phyloP scores from a whole-genome alignment of 2,797 vertebrate species.

The Adelosebastes latens region DNA sequence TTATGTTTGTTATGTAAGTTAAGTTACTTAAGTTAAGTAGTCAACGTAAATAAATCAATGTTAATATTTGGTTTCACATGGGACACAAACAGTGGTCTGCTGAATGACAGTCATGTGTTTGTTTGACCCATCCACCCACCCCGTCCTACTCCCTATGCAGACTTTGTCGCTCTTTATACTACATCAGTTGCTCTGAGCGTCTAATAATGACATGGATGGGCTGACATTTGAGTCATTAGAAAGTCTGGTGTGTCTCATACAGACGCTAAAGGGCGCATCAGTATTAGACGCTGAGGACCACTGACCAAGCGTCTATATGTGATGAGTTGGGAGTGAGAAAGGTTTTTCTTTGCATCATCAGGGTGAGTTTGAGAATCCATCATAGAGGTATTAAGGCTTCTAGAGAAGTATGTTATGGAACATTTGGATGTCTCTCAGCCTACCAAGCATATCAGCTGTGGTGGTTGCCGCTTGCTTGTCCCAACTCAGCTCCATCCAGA shows the following conservation, averaged over 20 bases:
- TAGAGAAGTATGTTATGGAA: not conserved
- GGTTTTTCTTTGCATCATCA: not conserved
- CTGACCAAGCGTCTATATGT: not conserved
- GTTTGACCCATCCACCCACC: not conserved
- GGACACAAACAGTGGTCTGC: not conserved
- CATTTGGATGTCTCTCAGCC: not conserved
- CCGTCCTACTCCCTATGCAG: not conserved
- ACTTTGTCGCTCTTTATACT: not conserved
- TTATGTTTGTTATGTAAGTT: not conserved
- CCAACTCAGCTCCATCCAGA: not conserved
- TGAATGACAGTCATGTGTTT: not conserved
- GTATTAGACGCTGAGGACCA: not conserved
- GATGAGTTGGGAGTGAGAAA: not conserved
- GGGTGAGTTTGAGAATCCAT: not conserved
- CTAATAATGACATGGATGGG: not conserved
- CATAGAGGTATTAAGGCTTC: conserved; percentile 29
- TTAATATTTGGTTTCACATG: too few relatives aligned
- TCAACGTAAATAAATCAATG: not conserved
- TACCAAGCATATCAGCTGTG: not conserved
- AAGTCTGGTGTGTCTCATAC: not conserved
- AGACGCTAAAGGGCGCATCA: not conserved
- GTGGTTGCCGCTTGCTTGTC: not conserved
- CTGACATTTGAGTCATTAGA: not conserved
- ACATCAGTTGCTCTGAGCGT: not conserved
- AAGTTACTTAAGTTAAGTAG: not conserved